phyloP scores from a whole-genome alignment of 2,113 vertebrate genomes.

The Mus pahari region DNA sequence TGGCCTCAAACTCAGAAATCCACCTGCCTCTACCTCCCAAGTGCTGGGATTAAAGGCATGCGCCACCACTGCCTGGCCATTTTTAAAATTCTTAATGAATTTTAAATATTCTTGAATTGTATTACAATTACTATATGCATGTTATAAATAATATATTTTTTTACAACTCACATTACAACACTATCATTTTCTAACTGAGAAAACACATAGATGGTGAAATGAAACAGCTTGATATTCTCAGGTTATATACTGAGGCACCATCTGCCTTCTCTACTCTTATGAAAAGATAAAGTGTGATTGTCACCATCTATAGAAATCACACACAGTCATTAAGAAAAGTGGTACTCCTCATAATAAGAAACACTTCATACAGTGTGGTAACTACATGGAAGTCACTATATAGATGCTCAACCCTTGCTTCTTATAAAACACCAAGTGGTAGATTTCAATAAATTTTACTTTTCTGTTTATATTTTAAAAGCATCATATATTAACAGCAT shows the following conservation, averaged over 20 bases:
- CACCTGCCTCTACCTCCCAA: too few species aligned
- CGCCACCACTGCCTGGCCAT: neutral
- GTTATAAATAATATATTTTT: slow-evolving; percentile 33
- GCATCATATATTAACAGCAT: neutral
- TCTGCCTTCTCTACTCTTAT: neutral
- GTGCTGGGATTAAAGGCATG: too few species aligned
- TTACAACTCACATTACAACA: neutral
- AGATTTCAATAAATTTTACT: neutral
- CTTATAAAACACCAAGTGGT: slow-evolving; percentile 30
- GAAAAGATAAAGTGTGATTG: neutral
- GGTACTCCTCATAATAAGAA: neutral
- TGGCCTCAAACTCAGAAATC: too few species aligned
- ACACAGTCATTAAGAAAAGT: neutral
- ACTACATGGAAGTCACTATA: neutral
- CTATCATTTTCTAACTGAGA: slow-evolving; percentile 5
- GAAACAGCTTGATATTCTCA: neutral
- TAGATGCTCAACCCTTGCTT: neutral
- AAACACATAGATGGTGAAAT: neutral
- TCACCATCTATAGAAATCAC: neutral
- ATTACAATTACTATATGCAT: neutral
- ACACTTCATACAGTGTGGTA: neutral
- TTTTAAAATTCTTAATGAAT: neutral
- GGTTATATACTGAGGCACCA: neutral
- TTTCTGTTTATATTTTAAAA: slow-evolving; percentile 45
- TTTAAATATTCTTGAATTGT: slow-evolving; percentile 20